These are phyloP conservation scores for Drosophila jambulina DNA, from an alignment of 1,140 invertebrate genomes.

Conservation along the genomic window DNA sequence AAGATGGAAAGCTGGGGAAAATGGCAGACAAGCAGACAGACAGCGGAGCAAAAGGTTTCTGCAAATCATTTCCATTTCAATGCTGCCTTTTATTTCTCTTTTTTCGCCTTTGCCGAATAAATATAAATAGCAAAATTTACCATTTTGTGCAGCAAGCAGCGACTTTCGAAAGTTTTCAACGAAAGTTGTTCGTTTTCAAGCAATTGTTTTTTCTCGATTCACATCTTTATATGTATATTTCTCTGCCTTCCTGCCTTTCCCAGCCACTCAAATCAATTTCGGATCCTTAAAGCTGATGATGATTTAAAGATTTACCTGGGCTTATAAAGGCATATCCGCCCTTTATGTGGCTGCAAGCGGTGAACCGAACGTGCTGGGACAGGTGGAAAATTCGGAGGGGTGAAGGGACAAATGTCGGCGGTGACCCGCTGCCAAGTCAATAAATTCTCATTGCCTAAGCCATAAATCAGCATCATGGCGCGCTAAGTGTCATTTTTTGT, in stretches of 20 bases:
- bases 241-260: conserved; percentile 8
- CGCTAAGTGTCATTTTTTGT: conserved; percentile 84
- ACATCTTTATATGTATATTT: neutral
- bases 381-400: conserved; percentile 9
- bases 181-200: conserved; percentile 28
- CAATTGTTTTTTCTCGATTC: conserved; percentile 34
- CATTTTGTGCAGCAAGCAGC: conserved; percentile 62
- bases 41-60: conserved; percentile 31
- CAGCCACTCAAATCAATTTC: conserved; percentile 69
- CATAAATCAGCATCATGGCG: conserved; percentile 82
- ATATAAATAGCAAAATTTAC: conserved; percentile 79
- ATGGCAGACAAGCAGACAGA: conserved; percentile 4
- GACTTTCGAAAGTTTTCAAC: conserved; percentile 54
- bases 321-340: conserved; percentile 29
- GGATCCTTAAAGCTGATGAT: conserved; percentile 55
- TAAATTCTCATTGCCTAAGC: conserved; percentile 83
- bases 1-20: conserved; percentile 9
- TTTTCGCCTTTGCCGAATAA: conserved; percentile 32
- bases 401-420: conserved; percentile 46
- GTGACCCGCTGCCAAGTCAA: conserved; percentile 79
- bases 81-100: conserved; percentile 24
- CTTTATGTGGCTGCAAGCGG: conserved; percentile 15
- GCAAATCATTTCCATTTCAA: conserved; percentile 62
- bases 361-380: conserved; percentile 1
- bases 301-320: conserved; percentile 37